Evolutionary conservation across 2,113 vertebrate genomes (phyloP).

Genomic region (Triplophysa dalaica): DNA sequence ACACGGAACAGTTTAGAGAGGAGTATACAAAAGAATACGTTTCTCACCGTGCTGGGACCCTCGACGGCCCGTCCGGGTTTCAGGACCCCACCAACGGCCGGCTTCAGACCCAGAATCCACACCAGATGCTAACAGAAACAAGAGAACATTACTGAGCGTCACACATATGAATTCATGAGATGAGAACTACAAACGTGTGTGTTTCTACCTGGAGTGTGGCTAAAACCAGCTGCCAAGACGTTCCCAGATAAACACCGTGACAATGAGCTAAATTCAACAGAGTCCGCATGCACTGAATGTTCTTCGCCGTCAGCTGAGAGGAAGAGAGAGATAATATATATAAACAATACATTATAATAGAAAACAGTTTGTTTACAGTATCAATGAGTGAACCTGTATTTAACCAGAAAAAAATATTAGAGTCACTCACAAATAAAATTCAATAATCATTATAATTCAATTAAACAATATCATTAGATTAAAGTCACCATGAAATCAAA

Average conservation of each 20-base stretch:
- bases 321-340: conserved; percentile 33
- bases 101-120: conserved; percentile 97
- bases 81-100: conserved; percentile 87
- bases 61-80: conserved; percentile 96
- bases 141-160: neutral
- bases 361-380: neutral
- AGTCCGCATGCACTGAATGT: conserved; percentile 98
- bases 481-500: too few relatives aligned
- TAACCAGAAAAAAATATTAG: too few relatives aligned
- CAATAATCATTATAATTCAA: too few relatives aligned
- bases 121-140: conserved; percentile 86
- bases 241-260: conserved; percentile 92
- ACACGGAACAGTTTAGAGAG: neutral
- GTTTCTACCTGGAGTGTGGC: conserved; percentile 91
- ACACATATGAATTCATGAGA: neutral
- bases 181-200: neutral
- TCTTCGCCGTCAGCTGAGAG: conserved; percentile 92
- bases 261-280: conserved; percentile 95
- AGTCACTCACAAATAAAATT: too few relatives aligned
- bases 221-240: conserved; percentile 96
- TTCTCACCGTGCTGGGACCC: conserved; percentile 93
- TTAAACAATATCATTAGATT: too few relatives aligned
- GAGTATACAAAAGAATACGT: neutral
- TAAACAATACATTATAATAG: neutral
- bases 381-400: neutral